Conservation (phyloP, 2,797 vertebrate species). For the Rhinella marina region DNA sequence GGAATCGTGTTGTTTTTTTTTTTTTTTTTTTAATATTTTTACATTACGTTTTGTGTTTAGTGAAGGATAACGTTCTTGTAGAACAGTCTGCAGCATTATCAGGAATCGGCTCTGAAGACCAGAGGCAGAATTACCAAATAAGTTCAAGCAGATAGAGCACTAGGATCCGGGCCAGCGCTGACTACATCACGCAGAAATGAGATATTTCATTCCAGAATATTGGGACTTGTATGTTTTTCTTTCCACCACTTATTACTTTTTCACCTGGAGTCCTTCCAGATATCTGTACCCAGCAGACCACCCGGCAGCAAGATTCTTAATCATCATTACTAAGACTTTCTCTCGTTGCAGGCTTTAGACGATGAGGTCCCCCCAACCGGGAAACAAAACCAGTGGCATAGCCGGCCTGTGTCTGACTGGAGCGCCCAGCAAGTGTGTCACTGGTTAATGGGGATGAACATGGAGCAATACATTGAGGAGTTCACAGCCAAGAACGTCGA, state of each 20-base stretch:
- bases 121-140: slow-evolving; percentile 16
- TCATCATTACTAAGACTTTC: slow-evolving; percentile 42
- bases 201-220: background rate
- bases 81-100: background rate
- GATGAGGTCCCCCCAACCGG: slow-evolving; percentile 79
- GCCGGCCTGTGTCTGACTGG: slow-evolving; percentile 85
- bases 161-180: slow-evolving; percentile 3
- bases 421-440: slow-evolving; percentile 89
- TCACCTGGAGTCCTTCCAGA: background rate
- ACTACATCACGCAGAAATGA: slow-evolving; percentile 11
- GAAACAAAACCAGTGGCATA: slow-evolving; percentile 91
- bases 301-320: background rate
- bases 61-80: too few relatives aligned
- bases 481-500: slow-evolving; percentile 84
- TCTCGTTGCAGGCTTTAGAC: slow-evolving; percentile 78
- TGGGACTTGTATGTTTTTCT: background rate
- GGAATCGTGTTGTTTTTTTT: too few relatives aligned
- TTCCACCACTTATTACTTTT: background rate
- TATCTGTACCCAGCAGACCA: background rate
- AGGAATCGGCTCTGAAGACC: background rate
- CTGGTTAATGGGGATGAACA: slow-evolving; percentile 89
- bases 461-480: slow-evolving; percentile 87
- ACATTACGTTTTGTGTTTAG: too few relatives aligned
- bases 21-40: too few relatives aligned
- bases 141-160: background rate